phyloP scores from a whole-genome alignment of 1,140 invertebrate species.

The Euura lappo region DNA sequence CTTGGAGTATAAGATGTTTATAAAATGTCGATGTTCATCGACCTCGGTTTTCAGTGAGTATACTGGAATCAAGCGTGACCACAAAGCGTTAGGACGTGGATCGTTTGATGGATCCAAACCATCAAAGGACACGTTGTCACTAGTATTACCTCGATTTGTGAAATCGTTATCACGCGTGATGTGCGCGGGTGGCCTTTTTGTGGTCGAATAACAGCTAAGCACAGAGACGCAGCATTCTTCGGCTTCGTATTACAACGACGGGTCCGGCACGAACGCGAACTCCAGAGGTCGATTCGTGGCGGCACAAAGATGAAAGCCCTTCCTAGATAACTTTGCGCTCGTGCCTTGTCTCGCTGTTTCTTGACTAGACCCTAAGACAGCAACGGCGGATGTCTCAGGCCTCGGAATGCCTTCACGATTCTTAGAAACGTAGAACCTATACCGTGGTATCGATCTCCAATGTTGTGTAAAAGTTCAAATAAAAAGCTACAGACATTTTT shows the following conservation, averaged over 20 bases:
- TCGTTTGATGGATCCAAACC: no score
- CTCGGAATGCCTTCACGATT: neutral
- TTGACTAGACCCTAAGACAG: no score
- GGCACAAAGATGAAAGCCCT: neutral
- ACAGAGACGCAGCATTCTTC: neutral
- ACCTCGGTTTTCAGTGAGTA: no score
- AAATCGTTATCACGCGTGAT: no score
- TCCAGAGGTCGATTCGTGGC: neutral
- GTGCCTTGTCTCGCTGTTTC: neutral
- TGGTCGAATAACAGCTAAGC: neutral
- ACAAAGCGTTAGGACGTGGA: no score
- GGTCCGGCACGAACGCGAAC: neutral
- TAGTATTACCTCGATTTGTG: no score
- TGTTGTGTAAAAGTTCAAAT: no score
- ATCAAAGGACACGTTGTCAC: no score
- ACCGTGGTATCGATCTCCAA: neutral
- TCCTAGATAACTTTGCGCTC: neutral
- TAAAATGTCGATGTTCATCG: no score
- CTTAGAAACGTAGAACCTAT: neutral
- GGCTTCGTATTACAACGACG: neutral
- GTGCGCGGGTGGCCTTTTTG: neutral
- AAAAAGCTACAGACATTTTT: no score
- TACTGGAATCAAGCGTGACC: no score
- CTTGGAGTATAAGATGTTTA: neutral
- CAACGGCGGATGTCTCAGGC: neutral